Evolutionary conservation across 2,113 vertebrate species (phyloP).

Genomic region (Odobenus rosmarus): DNA sequence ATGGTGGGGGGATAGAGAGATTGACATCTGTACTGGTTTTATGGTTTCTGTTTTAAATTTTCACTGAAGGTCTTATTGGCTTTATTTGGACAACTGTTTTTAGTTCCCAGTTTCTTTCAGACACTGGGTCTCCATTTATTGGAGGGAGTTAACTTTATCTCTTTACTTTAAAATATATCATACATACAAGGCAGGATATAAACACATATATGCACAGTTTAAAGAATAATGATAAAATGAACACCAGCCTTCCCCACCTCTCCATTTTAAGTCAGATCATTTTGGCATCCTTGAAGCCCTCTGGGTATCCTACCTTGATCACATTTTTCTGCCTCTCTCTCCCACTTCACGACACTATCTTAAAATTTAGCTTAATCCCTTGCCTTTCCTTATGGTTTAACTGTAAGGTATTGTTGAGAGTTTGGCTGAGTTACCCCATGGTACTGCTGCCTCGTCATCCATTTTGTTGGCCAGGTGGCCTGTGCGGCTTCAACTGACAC

Average conservation of each 20-base stretch:
- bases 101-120: slow-evolving; percentile 10
- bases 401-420: not conserved
- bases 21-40: not conserved
- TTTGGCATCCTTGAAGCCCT: not conserved
- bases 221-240: not conserved
- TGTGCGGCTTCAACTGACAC: not conserved
- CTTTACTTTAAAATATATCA: slow-evolving; percentile 24
- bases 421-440: not conserved
- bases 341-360: not conserved
- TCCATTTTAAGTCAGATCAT: not conserved
- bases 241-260: not conserved
- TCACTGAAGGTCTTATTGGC: not conserved
- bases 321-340: not conserved
- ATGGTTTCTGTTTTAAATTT: not conserved
- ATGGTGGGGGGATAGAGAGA: not conserved
- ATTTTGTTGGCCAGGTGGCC: not conserved
- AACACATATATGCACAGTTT: not conserved
- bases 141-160: not conserved
- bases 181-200: not conserved
- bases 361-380: not conserved
- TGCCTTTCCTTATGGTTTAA: not conserved
- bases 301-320: not conserved
- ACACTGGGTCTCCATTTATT: not conserved
- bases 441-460: not conserved
- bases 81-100: not conserved